Base-by-base conservation (phyloP, 2,888 invertebrate genomes). In the Gerosis bhagava region DNA sequence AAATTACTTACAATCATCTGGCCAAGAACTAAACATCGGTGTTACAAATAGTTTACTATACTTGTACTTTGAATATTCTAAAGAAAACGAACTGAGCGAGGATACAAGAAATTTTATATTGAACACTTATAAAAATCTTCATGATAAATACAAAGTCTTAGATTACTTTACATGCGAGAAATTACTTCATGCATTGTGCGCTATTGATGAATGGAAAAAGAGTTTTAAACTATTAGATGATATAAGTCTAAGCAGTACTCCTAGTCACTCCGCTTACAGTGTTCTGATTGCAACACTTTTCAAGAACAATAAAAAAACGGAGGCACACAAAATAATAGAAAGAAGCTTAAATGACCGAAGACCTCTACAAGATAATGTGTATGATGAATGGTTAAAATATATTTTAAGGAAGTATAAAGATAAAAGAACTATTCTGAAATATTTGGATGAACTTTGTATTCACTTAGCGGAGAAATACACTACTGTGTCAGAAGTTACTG, bases 141-240 rank as follows among this genome's bases (percentile, higher is more conserved):
- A 79, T 59, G 65, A 79, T 19, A 87, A 90, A 53, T 90, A 92
- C 67, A 84, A 91, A 39, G 64, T 91, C 0, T 67, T 95, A 37
- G 94, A 95, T 73, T 73, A 75, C 10, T 65, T 63, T 2, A 92
- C 93, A 11, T 90, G 91, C 59, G 93, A 93, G 62, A 77, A 78
- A 63, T 72, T 93, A 4, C 83, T 95, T 45, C 75, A 78, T 50
- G 94, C 91, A 0, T 67, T 96, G 2, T 92, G 93, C 54, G 63
- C 90, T 12, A 93, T 94, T 5, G 70, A 87, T 44, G 79, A 91
- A 54, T 95, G 94, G 94, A 84, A 87, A 57, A 90, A 92, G 48
- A 89, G 91, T 26, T 41, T 92, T 0, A 83, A 91, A 54, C 76
- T 94, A 8, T 67, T 94, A 15, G 88, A 93, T 37, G 91, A 92